These are phyloP conservation scores for Clepsis dumicolana DNA, from an alignment of 2,888 invertebrate species.

Conservation along the genomic window DNA sequence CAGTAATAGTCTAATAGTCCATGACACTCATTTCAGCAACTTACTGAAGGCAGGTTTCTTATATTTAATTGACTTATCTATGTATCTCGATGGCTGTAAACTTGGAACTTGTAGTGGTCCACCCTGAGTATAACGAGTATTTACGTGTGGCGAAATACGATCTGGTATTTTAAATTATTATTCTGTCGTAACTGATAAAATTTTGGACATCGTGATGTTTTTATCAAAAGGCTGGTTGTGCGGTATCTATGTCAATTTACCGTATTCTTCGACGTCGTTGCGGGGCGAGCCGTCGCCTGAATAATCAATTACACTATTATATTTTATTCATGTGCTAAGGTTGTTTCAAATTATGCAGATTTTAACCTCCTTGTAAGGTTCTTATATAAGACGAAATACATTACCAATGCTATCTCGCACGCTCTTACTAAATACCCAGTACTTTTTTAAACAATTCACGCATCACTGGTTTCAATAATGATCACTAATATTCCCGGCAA, in stretches of 20 bases:
- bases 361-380: conserved; percentile 35
- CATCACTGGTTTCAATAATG: not conserved
- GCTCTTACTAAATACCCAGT: not conserved
- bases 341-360: conserved; percentile 36
- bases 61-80: not conserved
- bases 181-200: not conserved
- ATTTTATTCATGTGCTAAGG: conserved; percentile 32
- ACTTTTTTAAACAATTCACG: not conserved
- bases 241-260: conserved; percentile 41
- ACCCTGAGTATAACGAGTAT: not conserved
- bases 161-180: not conserved
- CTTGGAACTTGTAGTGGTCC: not conserved
- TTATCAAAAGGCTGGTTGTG: conserved; percentile 20
- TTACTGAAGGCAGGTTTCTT: not conserved
- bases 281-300: conserved; percentile 29
- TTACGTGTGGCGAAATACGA: not conserved
- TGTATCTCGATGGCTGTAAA: not conserved
- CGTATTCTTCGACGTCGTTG: conserved; percentile 28
- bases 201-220: conserved; percentile 16
- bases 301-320: conserved; percentile 36
- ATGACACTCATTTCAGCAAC: not conserved
- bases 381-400: conserved; percentile 37
- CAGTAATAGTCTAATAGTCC: not conserved
- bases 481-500: not conserved
- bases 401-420: not conserved